A percentile compares a stretch with the other conserved stretches of the same genome.
Conservation (phyloP, 2,888 invertebrate species). For the Andrena bicolor region DNA sequence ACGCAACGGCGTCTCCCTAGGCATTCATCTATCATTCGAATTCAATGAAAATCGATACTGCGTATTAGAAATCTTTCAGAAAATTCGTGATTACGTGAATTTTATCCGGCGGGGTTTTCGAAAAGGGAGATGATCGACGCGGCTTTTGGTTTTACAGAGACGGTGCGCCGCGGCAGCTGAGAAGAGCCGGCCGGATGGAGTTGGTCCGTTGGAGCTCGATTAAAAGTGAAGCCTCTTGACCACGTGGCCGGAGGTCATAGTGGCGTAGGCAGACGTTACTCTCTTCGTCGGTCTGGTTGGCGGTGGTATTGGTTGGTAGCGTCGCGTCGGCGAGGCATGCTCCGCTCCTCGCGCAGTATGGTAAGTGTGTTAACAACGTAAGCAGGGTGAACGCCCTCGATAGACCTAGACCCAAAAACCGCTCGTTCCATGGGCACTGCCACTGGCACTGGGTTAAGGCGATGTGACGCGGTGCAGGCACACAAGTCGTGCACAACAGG, state of each 20-base stretch:
- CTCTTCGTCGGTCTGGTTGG: slow-evolving; percentile 53
- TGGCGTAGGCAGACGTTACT: slow-evolving; percentile 68
- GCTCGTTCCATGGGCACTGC: slow-evolving; percentile 75
- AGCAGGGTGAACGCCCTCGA: slow-evolving; percentile 82
- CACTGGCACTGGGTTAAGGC: slow-evolving; percentile 83
- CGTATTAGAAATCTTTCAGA: no score
- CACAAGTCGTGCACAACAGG: slow-evolving; percentile 58
- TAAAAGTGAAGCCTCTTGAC: slow-evolving; percentile 73
- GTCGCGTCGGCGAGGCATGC: slow-evolving; percentile 40
- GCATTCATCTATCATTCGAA: neutral
- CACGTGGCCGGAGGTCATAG: slow-evolving; percentile 69
- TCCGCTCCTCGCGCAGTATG: slow-evolving; percentile 65
- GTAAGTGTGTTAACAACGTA: slow-evolving; percentile 80
- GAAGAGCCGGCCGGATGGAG: slow-evolving; percentile 3
- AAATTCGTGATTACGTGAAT: no score
- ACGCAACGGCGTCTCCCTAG: neutral
- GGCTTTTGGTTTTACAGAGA: slow-evolving; percentile 1
- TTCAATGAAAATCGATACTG: no score
- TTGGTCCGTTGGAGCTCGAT: slow-evolving; percentile 53
- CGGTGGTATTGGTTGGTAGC: slow-evolving; percentile 47
- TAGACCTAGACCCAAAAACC: slow-evolving; percentile 84
- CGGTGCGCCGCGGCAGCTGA: neutral
- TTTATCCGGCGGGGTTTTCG: no score
- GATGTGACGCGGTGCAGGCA: slow-evolving; percentile 75
- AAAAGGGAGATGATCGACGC: neutral